Evolutionary conservation across 2,888 invertebrate species (phyloP).

Genomic region (Diplolepis rosae): DNA sequence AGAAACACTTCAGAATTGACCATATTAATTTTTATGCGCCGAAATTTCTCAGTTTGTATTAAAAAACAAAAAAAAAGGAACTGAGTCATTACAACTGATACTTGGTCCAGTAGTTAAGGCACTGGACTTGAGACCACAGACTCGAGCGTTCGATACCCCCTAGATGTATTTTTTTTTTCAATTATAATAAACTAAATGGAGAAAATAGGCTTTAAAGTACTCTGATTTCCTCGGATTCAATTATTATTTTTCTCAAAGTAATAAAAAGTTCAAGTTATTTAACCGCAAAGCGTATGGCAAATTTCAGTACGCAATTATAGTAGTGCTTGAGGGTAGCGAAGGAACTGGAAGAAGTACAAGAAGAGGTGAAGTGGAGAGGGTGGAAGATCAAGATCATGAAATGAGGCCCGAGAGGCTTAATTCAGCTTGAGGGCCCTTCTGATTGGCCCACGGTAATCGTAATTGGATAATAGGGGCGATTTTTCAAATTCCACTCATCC

Average conservation of each 20-base stretch:
- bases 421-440: background rate
- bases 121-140: too few species aligned
- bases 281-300: background rate
- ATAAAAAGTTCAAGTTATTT: background rate
- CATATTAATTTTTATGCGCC: background rate
- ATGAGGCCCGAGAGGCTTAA: constrained; percentile 8
- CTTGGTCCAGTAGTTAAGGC: too few species aligned
- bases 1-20: constrained; percentile 1
- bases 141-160: background rate
- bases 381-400: constrained; percentile 19
- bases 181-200: background rate
- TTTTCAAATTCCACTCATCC: constrained; percentile 19
- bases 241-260: constrained; percentile 13
- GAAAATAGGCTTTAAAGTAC: background rate
- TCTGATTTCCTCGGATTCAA: background rate
- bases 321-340: constrained; percentile 8
- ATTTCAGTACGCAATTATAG: constrained; percentile 18
- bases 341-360: background rate
- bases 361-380: background rate
- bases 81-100: too few species aligned
- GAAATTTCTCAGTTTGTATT: background rate
- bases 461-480: constrained; percentile 27
- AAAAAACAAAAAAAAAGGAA: too few species aligned
- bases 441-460: constrained; percentile 29
- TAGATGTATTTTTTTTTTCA: background rate